Conservation (phyloP, 2,888 invertebrate species). For the Camptogramma bilineatum region DNA sequence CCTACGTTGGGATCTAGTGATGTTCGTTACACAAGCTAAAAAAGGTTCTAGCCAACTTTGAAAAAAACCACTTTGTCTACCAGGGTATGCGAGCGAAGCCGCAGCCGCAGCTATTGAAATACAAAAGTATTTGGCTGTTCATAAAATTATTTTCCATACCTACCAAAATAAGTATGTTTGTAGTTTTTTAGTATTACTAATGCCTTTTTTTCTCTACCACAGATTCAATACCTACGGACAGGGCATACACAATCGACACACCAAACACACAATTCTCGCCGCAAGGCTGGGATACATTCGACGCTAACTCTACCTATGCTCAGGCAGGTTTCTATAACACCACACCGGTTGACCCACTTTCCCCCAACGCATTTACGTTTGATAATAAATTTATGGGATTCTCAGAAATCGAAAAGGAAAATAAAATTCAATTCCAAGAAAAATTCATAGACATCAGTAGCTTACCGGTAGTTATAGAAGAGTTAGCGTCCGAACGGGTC, state of each 20-base stretch:
- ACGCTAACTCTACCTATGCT: conserved; percentile 69
- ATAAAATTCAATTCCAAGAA: conserved; percentile 62
- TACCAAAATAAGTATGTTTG: neutral
- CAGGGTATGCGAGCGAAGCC: too few relatives aligned
- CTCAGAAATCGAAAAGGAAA: conserved; percentile 47
- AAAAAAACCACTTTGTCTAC: too few relatives aligned
- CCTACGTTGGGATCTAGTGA: too few relatives aligned
- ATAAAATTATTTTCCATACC: too few relatives aligned
- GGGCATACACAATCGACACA: conserved; percentile 76
- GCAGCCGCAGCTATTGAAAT: too few relatives aligned
- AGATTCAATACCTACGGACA: conserved; percentile 72
- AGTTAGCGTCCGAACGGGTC: conserved; percentile 63
- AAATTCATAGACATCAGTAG: conserved; percentile 70
- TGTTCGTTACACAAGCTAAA: too few relatives aligned
- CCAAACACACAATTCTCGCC: conserved; percentile 77
- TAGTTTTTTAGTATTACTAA: neutral
- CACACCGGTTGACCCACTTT: conserved; percentile 62
- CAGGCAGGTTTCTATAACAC: conserved; percentile 66
- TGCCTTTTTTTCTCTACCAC: conserved; percentile 41
- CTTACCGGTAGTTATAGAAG: conserved; percentile 74
- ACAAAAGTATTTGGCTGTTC: too few relatives aligned
- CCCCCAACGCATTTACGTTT: conserved; percentile 60
- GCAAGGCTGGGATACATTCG: conserved; percentile 72
- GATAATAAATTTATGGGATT: conserved; percentile 56
- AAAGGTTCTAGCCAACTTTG: too few relatives aligned